These are phyloP conservation scores for Ataeniobius toweri DNA, from an alignment of 2,797 vertebrate species.

Conservation along the genomic window DNA sequence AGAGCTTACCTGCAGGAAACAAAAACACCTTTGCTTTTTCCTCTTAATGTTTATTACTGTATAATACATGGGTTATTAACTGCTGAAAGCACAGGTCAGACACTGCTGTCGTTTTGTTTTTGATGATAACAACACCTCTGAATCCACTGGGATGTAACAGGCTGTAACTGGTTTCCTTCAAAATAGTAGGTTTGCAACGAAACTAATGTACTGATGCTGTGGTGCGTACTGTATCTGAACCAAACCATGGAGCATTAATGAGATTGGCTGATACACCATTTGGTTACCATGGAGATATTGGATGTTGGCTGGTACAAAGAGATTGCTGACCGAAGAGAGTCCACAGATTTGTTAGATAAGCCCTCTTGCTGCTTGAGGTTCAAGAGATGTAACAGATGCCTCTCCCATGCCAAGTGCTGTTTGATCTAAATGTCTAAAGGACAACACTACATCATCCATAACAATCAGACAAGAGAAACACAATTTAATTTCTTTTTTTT, in stretches of 20 bases:
- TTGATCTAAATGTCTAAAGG: neutral
- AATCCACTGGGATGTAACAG: neutral
- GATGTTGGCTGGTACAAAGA: neutral
- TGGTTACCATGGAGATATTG: neutral
- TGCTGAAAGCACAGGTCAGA: neutral
- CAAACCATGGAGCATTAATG: neutral
- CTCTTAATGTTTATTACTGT: too few species aligned
- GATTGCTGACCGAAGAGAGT: neutral
- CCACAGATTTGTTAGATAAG: neutral
- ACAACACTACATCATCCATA: neutral
- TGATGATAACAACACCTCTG: neutral
- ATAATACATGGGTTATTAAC: too few species aligned
- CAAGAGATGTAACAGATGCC: neutral
- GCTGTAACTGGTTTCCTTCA: neutral
- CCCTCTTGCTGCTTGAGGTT: neutral
- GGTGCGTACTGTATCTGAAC: neutral
- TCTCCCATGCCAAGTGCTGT: neutral
- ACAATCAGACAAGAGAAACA: neutral
- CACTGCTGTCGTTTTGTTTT: neutral
- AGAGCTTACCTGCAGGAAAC: too few species aligned
- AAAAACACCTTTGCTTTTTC: too few species aligned
- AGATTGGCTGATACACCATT: neutral
- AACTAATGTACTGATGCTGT: neutral
- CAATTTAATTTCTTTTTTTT: neutral
- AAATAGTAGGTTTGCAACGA: neutral